Conservation (phyloP, 2,797 vertebrate genomes). For the Cyclopterus lumpus region DNA sequence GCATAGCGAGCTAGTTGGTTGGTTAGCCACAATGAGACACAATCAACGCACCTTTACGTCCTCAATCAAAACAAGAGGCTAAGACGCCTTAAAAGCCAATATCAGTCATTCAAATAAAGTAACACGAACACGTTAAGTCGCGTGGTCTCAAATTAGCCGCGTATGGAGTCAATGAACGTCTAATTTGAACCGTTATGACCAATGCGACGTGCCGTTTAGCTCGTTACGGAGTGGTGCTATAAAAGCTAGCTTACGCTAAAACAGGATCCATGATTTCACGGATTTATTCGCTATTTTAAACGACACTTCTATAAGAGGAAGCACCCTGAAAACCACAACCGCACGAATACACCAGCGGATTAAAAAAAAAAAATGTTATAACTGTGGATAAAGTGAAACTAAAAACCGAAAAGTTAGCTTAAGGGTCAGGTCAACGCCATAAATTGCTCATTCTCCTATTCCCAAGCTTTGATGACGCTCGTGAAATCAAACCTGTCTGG, state of each 20-base stretch:
- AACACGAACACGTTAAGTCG: accelerated
- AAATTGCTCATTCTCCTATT: constrained; percentile 56
- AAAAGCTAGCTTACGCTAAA: constrained; percentile 61
- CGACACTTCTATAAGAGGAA: accelerated
- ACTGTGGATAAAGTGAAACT: accelerated
- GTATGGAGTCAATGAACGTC: accelerated
- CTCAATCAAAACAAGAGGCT: constrained; percentile 57
- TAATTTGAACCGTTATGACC: neutral
- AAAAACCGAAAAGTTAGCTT: neutral
- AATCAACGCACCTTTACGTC: constrained; percentile 61
- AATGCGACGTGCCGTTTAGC: constrained; percentile 44
- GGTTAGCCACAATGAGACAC: constrained; percentile 71
- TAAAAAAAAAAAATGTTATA: neutral
- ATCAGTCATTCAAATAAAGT: neutral
- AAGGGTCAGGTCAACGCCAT: constrained; percentile 25
- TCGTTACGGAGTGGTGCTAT: constrained; percentile 52
- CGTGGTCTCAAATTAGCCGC: accelerated
- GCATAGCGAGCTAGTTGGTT: constrained; percentile 60
- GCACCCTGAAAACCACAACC: accelerated
- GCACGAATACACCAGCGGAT: accelerated
- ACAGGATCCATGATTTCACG: constrained; percentile 22
- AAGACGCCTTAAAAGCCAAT: accelerated
- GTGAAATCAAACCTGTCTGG: constrained; percentile 79
- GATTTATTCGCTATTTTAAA: neutral
- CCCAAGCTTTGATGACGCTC: constrained; percentile 75